phyloP scores from a whole-genome alignment of 2,888 invertebrate species.

The Amblyjoppa proteus region DNA sequence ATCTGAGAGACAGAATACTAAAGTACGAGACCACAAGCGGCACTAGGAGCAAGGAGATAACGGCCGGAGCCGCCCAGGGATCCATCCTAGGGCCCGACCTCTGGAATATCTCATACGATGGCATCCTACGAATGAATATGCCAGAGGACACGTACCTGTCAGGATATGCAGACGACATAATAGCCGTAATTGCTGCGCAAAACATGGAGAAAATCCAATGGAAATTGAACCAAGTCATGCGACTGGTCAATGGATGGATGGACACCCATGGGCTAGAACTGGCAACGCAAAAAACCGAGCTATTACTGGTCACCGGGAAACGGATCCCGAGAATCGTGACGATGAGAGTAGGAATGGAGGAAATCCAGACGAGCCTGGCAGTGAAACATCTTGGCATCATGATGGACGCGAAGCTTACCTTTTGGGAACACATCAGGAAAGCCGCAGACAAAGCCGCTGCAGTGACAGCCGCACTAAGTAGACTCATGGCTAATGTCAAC shows the following conservation, averaged over 20 bases:
- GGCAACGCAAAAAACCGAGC: slow-evolving; percentile 67
- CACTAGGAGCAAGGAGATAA: neutral
- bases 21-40: slow-evolving; percentile 48
- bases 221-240: slow-evolving; percentile 34
- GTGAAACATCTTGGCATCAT: slow-evolving; percentile 71
- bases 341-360: slow-evolving; percentile 47
- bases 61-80: slow-evolving; percentile 24
- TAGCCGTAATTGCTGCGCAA: slow-evolving; percentile 43
- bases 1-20: slow-evolving; percentile 37
- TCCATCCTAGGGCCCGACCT: slow-evolving; percentile 44
- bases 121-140: neutral
- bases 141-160: slow-evolving; percentile 22
- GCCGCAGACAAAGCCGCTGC: slow-evolving; percentile 63
- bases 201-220: slow-evolving; percentile 8
- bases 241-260: slow-evolving; percentile 27
- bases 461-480: slow-evolving; percentile 56
- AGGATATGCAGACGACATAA: slow-evolving; percentile 58
- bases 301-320: slow-evolving; percentile 63
- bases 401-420: slow-evolving; percentile 67
- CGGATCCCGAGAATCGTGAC: slow-evolving; percentile 56
- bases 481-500: slow-evolving; percentile 50
- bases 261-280: slow-evolving; percentile 39
- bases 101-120: slow-evolving; percentile 52
- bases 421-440: slow-evolving; percentile 63
- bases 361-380: slow-evolving; percentile 14